phyloP scores from a whole-genome alignment of 1,140 invertebrate genomes.

The Drosophila ananassae region DNA sequence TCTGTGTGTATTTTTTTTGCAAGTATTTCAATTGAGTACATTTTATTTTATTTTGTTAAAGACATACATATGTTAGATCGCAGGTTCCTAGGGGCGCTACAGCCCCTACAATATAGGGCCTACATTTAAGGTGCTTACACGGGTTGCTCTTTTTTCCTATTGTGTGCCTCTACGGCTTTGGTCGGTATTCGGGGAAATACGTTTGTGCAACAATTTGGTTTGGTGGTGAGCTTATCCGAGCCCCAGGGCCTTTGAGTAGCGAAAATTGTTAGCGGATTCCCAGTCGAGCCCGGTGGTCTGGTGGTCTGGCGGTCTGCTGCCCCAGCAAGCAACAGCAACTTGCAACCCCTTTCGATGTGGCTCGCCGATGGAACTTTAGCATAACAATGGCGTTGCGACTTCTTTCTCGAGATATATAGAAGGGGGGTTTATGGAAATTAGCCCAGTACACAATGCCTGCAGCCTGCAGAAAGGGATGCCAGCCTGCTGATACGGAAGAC shows the following conservation, averaged over 20 bases:
- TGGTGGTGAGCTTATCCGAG: constrained; percentile 74
- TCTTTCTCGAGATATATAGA: constrained; percentile 26
- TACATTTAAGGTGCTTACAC: constrained; percentile 80
- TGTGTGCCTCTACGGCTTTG: constrained; percentile 10
- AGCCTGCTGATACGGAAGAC: constrained; percentile 34
- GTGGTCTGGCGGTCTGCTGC: too few species aligned
- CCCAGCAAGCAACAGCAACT: neutral
- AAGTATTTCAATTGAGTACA: neutral
- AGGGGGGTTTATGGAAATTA: constrained; percentile 79
- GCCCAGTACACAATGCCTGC: constrained; percentile 68
- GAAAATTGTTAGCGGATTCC: constrained; percentile 56
- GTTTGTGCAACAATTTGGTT: constrained; percentile 75
- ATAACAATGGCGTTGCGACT: constrained; percentile 80
- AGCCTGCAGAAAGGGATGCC: constrained; percentile 35
- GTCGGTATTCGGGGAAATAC: constrained; percentile 31
- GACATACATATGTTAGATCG: neutral
- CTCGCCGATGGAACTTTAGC: constrained; percentile 55
- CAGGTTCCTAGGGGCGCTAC: constrained; percentile 39
- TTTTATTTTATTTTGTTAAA: neutral
- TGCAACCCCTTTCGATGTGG: constrained; percentile 59
- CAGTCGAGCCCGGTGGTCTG: constrained; percentile 48
- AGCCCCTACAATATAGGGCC: constrained; percentile 26
- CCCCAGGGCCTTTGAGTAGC: constrained; percentile 45
- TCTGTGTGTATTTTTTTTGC: neutral
- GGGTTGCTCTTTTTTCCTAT: constrained; percentile 65